A percentile compares a stretch with the other conserved stretches of the same genome.
These are phyloP conservation scores for Stictocephala bisonia DNA, from an alignment of 2,888 invertebrate species.

Conservation along the genomic window DNA sequence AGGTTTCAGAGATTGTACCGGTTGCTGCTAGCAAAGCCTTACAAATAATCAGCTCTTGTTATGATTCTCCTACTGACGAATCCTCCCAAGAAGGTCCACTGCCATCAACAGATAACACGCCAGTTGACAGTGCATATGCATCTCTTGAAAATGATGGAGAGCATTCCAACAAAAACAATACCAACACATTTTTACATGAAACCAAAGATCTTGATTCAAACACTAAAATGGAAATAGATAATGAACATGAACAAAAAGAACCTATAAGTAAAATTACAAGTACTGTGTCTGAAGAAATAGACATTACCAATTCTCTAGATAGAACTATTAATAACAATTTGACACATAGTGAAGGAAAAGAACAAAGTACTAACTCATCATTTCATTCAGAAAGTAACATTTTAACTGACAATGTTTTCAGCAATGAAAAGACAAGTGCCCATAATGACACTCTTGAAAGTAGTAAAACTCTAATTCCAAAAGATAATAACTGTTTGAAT, in stretches of 20 bases:
- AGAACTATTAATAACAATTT: too few species aligned
- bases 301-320: too few species aligned
- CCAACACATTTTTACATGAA: background rate
- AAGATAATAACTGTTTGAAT: too few species aligned
- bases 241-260: background rate
- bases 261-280: background rate
- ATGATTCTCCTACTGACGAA: slow-evolving; percentile 29
- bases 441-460: too few species aligned
- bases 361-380: too few species aligned
- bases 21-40: slow-evolving; percentile 18
- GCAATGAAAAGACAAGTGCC: too few species aligned
- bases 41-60: slow-evolving; percentile 28
- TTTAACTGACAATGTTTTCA: too few species aligned
- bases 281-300: background rate
- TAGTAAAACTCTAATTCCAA: too few species aligned
- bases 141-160: slow-evolving; percentile 7
- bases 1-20: background rate
- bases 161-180: background rate
- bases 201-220: background rate
- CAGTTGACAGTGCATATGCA: slow-evolving; percentile 14
- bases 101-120: background rate
- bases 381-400: too few species aligned
- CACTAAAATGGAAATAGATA: background rate
- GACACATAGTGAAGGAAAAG: too few species aligned
- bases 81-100: slow-evolving; percentile 15